Percentiles rank a stretch among this genome's conserved stretches.
Evolutionary conservation across 2,888 invertebrate species (phyloP).

Genomic region (Amiota mariae): DNA sequence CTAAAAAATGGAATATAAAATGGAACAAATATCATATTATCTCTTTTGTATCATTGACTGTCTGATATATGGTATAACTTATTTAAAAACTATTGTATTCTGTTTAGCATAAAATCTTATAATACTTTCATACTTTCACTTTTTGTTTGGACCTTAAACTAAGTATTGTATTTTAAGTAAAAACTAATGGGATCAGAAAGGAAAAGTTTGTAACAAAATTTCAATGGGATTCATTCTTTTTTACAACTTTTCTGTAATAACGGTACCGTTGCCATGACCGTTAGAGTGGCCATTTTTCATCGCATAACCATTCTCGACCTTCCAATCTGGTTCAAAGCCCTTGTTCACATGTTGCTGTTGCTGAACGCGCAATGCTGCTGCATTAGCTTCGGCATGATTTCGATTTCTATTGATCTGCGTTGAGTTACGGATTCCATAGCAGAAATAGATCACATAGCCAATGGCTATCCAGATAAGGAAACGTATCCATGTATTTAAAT

Average conservation of each 20-base stretch:
- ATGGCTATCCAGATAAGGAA: constrained; percentile 88
- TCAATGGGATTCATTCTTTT: constrained; percentile 17
- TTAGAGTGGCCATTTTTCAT: constrained; percentile 15
- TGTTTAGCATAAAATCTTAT: constrained; percentile 11
- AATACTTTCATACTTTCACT: neutral
- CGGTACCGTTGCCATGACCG: constrained; percentile 20
- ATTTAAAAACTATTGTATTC: neutral
- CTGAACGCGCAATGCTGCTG: constrained; percentile 33
- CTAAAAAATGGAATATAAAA: no score
- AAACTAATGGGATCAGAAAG: constrained; percentile 17
- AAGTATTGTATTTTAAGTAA: neutral
- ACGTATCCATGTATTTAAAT: constrained; percentile 89
- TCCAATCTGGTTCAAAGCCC: constrained; percentile 68
- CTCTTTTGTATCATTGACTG: no score
- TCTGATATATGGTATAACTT: no score
- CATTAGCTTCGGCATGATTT: constrained; percentile 59
- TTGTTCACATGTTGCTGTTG: constrained; percentile 59
- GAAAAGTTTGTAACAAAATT: neutral
- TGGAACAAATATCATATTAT: no score
- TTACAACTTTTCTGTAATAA: constrained; percentile 56
- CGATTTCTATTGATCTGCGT: constrained; percentile 74
- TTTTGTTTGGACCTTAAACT: neutral
- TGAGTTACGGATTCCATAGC: constrained; percentile 88
- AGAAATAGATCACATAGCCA: constrained; percentile 90
- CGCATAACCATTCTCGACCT: constrained; percentile 57